Base-by-base conservation (phyloP, 2,797 vertebrate species). In the Crocidura indochinensis region DNA sequence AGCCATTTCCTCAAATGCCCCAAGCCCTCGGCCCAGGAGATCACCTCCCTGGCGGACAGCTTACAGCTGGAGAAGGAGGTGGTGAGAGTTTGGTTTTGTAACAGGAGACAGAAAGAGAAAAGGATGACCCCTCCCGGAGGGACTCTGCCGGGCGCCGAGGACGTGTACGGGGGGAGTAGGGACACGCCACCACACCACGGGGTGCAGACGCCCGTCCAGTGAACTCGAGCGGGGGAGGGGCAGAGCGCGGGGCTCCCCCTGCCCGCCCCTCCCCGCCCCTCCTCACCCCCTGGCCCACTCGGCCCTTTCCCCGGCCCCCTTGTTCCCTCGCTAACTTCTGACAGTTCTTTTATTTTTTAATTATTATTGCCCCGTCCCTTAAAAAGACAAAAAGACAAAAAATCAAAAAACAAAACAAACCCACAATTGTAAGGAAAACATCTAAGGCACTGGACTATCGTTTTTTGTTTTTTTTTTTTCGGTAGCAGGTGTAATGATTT, bases 61-160 rank as follows among this genome's bases (percentile, higher is more conserved):
- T 99, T 99, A 97, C 99, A 99, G 98, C 98, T 99, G 98, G 99
- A 99, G 98, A 99, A 99, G 97, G 99, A 99, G 98, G 99, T 99
- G 98, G 99, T 99, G 97, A 98, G 99, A 98, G 99, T 99, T 98
- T 99, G 99, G 99, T 99, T 99, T 99, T 99, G 99, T 99, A 99
- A 99, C 98, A 99, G 99, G 98, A 99, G 99, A 99, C 99, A 99
- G 98, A 99, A 99, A 98, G 99, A 99, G 98, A 99, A 99, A 98
- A 98, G 99, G 97, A 99, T 99, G 99, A 99, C 99, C 95, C 99
- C 99, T 98, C 99, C 99, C 96, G 99, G 99, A 98, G 99, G 99
- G 98, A 98, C 98, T 97, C 98, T 99, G 97, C 99, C 99, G 97
- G 99, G 99, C 97, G 98, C 98, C 98, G 99, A 99, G 99, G 99